These are phyloP conservation scores for Epinotia nisella DNA, from an alignment of 2,888 invertebrate species.

Conservation along the genomic window DNA sequence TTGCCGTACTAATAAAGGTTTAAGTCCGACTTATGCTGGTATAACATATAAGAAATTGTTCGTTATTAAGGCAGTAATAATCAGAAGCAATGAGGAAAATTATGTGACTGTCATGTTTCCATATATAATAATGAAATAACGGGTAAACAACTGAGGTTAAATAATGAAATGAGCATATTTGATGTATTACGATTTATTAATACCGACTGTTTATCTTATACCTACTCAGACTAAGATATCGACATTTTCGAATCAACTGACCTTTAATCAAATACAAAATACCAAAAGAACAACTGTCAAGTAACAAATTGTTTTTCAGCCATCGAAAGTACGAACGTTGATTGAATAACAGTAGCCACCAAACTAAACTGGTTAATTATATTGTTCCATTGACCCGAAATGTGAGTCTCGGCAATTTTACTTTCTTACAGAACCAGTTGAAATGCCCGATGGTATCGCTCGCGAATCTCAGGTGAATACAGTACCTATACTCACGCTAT, in stretches of 20 bases:
- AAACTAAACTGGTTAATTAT: slow-evolving; percentile 43
- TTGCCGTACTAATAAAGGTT: too few relatives aligned
- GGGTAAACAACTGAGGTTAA: too few relatives aligned
- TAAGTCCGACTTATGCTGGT: too few relatives aligned
- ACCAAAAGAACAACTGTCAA: slow-evolving; percentile 12
- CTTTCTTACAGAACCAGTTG: slow-evolving; percentile 44
- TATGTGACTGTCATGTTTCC: too few relatives aligned
- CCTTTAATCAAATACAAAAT: slow-evolving; percentile 17
- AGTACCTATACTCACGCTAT: slow-evolving; percentile 24
- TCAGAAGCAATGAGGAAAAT: too few relatives aligned
- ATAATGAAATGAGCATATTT: too few relatives aligned
- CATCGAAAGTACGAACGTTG: slow-evolving; percentile 35
- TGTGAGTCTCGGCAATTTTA: slow-evolving; percentile 39
- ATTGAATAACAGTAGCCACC: slow-evolving; percentile 45
- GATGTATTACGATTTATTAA: too few relatives aligned
- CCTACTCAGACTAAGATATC: too few relatives aligned
- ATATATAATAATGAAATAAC: too few relatives aligned
- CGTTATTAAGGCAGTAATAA: too few relatives aligned
- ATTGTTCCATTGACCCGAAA: slow-evolving; percentile 44
- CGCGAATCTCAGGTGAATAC: slow-evolving; percentile 40
- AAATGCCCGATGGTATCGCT: slow-evolving; percentile 31
- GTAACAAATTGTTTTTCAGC: slow-evolving; percentile 38
- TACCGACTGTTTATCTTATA: too few relatives aligned
- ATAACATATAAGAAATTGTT: too few relatives aligned
- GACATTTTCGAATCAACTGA: slow-evolving; percentile 1